Conservation (phyloP, 1,140 invertebrate genomes). For the Gryllus bimaculatus region DNA sequence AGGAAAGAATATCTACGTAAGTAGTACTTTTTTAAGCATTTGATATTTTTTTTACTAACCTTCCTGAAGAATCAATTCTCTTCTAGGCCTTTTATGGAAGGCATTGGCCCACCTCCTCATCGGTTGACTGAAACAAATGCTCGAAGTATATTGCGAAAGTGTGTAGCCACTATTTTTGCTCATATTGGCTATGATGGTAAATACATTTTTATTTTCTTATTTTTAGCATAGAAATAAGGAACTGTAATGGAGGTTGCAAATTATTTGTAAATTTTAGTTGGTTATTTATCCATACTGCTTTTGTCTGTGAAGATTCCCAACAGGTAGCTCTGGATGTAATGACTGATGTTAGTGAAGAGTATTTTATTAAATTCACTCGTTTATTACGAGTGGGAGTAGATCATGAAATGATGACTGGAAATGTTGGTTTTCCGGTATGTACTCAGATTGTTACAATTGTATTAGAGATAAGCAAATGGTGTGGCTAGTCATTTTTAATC, state of each 20-base stretch:
- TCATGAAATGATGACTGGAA: not conserved
- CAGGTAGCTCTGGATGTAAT: not conserved
- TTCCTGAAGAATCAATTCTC: not conserved
- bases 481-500: too few relatives aligned
- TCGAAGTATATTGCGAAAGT: not conserved
- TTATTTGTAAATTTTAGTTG: not conserved
- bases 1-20: not conserved
- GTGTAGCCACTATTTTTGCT: not conserved
- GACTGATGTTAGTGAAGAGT: not conserved
- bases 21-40: not conserved
- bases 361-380: not conserved
- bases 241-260: too few relatives aligned
- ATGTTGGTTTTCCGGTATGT: not conserved
- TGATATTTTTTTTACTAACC: not conserved
- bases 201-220: too few relatives aligned
- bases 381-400: not conserved
- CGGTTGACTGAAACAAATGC: not conserved
- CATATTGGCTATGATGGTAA: not conserved
- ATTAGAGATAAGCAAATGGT: not conserved
- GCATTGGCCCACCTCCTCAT: not conserved
- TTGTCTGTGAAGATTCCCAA: not conserved
- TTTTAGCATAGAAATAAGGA: too few relatives aligned
- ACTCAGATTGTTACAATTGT: not conserved
- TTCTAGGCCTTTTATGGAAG: not conserved
- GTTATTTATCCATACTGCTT: not conserved